These are phyloP conservation scores for Anoplophora glabripennis DNA, from an alignment of 1,140 invertebrate species.

Conservation along the genomic window DNA sequence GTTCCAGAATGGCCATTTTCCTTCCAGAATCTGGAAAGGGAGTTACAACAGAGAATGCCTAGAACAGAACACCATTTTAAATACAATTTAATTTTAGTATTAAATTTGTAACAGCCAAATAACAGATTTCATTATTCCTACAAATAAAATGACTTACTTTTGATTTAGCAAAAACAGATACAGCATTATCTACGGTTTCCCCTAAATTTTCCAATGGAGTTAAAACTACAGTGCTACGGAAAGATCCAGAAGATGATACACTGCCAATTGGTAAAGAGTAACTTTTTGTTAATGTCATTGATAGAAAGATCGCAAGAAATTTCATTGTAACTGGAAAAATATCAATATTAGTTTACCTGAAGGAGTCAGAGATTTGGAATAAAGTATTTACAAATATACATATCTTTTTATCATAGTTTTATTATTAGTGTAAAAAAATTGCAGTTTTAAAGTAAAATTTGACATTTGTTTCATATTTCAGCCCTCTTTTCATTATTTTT, in stretches of 20 bases:
- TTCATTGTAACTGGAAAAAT: not conserved
- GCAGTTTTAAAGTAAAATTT: too few relatives aligned
- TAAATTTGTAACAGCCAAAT: too few relatives aligned
- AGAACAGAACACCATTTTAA: constrained; percentile 12
- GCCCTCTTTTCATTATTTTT: too few relatives aligned
- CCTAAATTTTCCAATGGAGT: constrained; percentile 27
- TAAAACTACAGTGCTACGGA: constrained; percentile 8
- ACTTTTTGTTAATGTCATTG: not conserved
- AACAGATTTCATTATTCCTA: too few relatives aligned
- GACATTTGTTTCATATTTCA: too few relatives aligned
- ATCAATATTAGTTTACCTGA: too few relatives aligned
- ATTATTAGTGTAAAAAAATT: too few relatives aligned
- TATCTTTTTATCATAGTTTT: too few relatives aligned
- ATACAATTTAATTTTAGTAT: too few relatives aligned
- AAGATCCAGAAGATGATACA: not conserved
- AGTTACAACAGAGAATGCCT: constrained; percentile 25
- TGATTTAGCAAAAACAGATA: constrained; percentile 18
- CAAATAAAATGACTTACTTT: constrained; percentile 27
- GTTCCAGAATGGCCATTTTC: constrained; percentile 35
- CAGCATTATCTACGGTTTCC: constrained; percentile 24
- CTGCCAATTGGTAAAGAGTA: not conserved
- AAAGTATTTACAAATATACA: too few relatives aligned
- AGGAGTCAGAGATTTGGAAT: too few relatives aligned
- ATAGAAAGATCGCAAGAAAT: not conserved
- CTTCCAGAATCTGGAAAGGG: constrained; percentile 39